Base-by-base conservation (phyloP, 2,113 vertebrate species). In the Talpa occidentalis region DNA sequence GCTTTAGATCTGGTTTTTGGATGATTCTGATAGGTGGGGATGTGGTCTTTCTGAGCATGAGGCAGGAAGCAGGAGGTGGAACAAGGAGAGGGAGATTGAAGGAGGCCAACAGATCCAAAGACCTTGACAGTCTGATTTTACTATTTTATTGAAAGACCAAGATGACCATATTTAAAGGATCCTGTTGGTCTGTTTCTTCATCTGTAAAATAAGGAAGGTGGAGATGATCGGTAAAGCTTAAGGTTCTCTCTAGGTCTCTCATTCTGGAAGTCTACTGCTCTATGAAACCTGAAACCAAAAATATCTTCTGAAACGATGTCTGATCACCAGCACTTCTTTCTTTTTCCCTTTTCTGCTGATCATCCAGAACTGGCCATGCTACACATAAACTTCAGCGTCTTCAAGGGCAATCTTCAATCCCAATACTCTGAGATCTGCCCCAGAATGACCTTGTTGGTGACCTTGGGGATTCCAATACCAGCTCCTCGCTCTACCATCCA, bases 281-380 rank as follows among this genome's bases (percentile, higher is more conserved):
- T 88, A 19, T 32, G 95, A 90, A 56, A 92, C 44, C 19, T 78
- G 26, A 30, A 94, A 52, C 81, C 64, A 77, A 88, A 93, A 80
- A 49, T 54, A 49, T 35, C 64, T 93, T 91, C 47, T 37, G 56
- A 81, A 88, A 79, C 69, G 49, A 79, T 66, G 94, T 83, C 67
- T 76, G 67, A 78, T 90, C 85, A n/a, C 10, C 12, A 44, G 44
- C 76, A 40, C 54, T 86, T 86, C 80, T 78, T 91, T 94, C 9
- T 90, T 81, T 47, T 90, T 89, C 40, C 70, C 47, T 67, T 84
- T 79, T 94, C 70, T 92, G 47, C 47, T 83, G 47, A 87, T 67
- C 28, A 35, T 30, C 32, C 42, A 73, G 73, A 88, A 64, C 14
- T n/a, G 15, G 89, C 15, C 62, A 93, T 85, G 52, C 42, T 72